Percentiles rank a stretch among this genome's conserved stretches.
Evolutionary conservation across 2,113 vertebrate genomes (phyloP).

Genomic region (Felis catus): F.catus_Fca126_mat1.0 CM031418.1:58491501-58492000

Average conservation of each 20-base stretch:
- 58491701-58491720: no score
- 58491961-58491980: not conserved
- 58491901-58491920: not conserved
- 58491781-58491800: not conserved
- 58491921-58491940: not conserved
- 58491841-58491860: not conserved
- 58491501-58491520: not conserved
- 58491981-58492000: not conserved
- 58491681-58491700: no score
- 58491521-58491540: no score
- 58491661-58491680: no score
- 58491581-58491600: no score
- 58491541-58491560: no score
- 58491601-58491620: no score
- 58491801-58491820: not conserved
- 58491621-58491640: no score
- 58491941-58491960: not conserved
- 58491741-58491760: slow-evolving; percentile 29
- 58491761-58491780: not conserved
- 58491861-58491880: not conserved
- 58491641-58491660: no score
- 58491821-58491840: not conserved
- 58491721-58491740: not conserved
- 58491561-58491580: no score
- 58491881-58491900: slow-evolving; percentile 10